Conservation (phyloP, 2,113 vertebrate genomes). For the Aptenodytes forsteri region DNA sequence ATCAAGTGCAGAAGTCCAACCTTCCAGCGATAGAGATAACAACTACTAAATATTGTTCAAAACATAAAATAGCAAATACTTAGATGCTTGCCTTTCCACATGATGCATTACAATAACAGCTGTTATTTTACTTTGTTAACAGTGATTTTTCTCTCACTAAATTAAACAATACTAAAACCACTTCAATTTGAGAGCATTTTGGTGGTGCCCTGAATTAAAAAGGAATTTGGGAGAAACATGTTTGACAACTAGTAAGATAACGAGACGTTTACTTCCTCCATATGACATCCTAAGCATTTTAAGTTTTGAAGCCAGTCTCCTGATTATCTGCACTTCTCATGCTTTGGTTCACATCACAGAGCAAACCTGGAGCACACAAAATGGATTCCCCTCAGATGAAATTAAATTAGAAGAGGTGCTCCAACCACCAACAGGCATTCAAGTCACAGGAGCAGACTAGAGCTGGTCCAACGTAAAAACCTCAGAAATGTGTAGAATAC, state of each 20-base stretch:
- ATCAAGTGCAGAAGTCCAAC: not conserved
- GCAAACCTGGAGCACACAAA: not conserved
- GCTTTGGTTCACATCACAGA: not conserved
- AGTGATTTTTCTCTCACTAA: conserved; percentile 4
- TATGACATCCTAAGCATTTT: not conserved
- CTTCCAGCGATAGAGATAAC: not conserved
- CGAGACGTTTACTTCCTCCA: not conserved
- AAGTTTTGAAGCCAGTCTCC: not conserved
- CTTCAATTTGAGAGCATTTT: not conserved
- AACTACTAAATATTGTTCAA: not conserved
- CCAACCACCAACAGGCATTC: not conserved
- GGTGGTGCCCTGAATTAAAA: not conserved
- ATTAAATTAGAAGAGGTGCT: not conserved
- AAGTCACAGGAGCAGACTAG: not conserved
- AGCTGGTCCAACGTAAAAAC: not conserved
- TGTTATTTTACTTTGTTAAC: conserved; percentile 25
- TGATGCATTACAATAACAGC: not conserved
- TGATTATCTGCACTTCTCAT: not conserved
- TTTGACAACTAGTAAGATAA: not conserved
- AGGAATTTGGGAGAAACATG: not conserved
- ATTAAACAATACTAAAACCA: not conserved
- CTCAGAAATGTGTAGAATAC: not conserved
- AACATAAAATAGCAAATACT: not conserved
- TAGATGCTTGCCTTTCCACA: not conserved
- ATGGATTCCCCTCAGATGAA: not conserved